Conservation (phyloP, 2,888 invertebrate genomes). For the Sepioteuthis lessoniana region DNA sequence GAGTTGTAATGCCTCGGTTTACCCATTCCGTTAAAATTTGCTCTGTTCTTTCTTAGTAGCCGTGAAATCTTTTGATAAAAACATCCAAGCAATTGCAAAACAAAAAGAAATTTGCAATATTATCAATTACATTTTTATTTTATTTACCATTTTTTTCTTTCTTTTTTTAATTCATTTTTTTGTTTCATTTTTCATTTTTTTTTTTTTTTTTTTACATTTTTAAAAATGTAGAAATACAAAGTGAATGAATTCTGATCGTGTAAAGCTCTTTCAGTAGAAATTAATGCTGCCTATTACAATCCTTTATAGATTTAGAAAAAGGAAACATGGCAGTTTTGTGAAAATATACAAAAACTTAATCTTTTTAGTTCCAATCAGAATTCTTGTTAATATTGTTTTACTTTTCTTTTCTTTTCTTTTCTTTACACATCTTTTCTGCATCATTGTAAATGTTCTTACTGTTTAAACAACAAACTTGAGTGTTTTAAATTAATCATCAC, state of each 20-base stretch:
- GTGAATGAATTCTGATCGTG: not conserved
- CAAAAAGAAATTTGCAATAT: not conserved
- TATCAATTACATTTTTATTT: not conserved
- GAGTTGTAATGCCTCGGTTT: not conserved
- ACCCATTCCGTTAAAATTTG: not conserved
- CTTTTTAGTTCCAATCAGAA: not conserved
- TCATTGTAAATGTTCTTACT: not conserved
- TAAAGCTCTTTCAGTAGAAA: not conserved
- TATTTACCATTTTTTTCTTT: too few relatives aligned
- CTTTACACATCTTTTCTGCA: not conserved
- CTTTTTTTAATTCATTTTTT: too few relatives aligned
- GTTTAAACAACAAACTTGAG: not conserved
- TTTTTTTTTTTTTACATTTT: too few relatives aligned
- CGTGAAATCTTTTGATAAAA: not conserved
- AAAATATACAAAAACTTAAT: not conserved
- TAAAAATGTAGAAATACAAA: not conserved
- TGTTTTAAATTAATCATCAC: slow-evolving; percentile 23
- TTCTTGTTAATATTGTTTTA: not conserved
- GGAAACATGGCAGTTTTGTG: not conserved
- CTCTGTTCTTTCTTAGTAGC: not conserved
- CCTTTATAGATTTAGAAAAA: not conserved
- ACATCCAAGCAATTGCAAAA: not conserved
- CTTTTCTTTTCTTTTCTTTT: too few relatives aligned
- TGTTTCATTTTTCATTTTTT: too few relatives aligned
- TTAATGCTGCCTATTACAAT: not conserved